These are phyloP conservation scores for Lepidonotus clava DNA, from an alignment of 2,888 invertebrate genomes.

Conservation along the genomic window DNA sequence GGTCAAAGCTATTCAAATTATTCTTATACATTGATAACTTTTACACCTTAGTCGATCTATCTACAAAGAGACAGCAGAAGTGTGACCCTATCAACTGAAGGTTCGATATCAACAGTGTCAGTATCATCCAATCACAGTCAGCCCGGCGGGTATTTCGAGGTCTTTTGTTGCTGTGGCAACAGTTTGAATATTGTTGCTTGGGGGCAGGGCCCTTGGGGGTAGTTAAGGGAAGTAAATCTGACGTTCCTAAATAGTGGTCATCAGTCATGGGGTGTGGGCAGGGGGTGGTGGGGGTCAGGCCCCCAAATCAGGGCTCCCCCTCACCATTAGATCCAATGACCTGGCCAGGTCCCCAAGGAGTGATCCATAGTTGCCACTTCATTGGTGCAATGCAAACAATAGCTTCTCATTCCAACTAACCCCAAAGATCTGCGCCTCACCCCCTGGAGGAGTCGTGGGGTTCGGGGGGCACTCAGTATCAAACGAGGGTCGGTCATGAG, in stretches of 20 bases:
- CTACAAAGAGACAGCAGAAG: no score
- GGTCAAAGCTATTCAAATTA: no score
- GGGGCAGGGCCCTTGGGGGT: conserved; percentile 3
- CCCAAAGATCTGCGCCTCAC: background rate
- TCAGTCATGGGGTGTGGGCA: conserved; percentile 15
- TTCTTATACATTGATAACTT: no score
- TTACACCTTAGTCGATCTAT: no score
- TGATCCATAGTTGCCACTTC: conserved; percentile 28
- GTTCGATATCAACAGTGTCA: no score
- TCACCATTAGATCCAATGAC: conserved; percentile 19
- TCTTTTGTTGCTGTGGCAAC: conserved; percentile 29
- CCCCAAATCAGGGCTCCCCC: background rate
- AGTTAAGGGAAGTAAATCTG: conserved; percentile 49
- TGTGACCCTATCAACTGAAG: no score
- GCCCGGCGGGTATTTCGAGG: background rate
- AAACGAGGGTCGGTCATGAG: no score
- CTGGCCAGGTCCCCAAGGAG: conserved; percentile 7
- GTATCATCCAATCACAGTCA: no score
- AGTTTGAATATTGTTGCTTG: conserved; percentile 30
- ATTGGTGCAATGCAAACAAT: background rate
- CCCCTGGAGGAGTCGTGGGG: no score
- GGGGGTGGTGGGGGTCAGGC: background rate
- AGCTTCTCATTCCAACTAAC: background rate
- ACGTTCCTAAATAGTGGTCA: conserved; percentile 37
- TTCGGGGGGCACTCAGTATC: no score